Percentiles rank a stretch among this genome's conserved stretches.
Conservation (phyloP, 2,113 vertebrate species). For the Conger conger region DNA sequence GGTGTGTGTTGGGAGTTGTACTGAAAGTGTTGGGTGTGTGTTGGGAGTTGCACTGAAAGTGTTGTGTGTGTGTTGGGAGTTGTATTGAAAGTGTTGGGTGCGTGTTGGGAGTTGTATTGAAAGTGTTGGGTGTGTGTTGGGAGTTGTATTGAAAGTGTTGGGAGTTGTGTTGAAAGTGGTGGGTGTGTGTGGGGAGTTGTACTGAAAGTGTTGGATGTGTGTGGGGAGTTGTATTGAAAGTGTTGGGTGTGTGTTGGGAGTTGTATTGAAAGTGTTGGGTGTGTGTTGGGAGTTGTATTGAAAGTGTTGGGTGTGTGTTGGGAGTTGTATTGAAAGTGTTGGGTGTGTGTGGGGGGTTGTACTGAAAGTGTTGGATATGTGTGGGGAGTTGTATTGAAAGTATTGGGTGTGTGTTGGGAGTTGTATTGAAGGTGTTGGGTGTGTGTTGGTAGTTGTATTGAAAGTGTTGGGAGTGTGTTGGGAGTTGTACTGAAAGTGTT, state of each 20-base stretch:
- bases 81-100: not conserved
- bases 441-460: too few species aligned
- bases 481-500: too few species aligned
- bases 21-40: conserved; percentile 5
- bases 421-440: not conserved
- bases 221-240: too few species aligned
- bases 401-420: conserved; percentile 30
- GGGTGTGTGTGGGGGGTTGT: conserved; percentile 34
- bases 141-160: too few species aligned
- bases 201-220: not conserved
- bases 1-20: conserved; percentile 35
- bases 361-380: not conserved
- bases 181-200: conserved; percentile 34
- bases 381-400: too few species aligned
- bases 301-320: conserved; percentile 26
- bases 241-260: conserved; percentile 30
- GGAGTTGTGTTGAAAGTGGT: conserved; percentile 25
- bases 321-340: too few species aligned
- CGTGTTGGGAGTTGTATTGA: too few species aligned
- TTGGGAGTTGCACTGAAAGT: too few species aligned
- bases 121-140: conserved; percentile 28
- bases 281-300: too few species aligned
- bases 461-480: conserved; percentile 25
- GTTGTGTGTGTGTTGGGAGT: conserved; percentile 32
- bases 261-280: not conserved